Evolutionary conservation across 2,113 vertebrate species (phyloP), one percentile per base, ranked within the genome.

Genomic region (Onychostoma macrolepis): DNA sequence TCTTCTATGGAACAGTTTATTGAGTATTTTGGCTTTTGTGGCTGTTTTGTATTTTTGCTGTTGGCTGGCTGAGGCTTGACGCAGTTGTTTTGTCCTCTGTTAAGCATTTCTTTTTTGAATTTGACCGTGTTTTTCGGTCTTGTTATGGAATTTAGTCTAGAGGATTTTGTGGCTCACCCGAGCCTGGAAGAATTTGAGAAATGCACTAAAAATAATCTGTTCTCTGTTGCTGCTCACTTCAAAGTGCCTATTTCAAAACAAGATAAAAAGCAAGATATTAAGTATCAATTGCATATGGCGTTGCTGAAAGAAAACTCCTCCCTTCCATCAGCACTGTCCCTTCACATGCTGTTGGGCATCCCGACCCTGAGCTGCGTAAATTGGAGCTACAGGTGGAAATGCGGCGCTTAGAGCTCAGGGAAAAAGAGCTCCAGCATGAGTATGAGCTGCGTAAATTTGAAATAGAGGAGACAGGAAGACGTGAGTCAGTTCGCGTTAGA

Each of bases 11-110:
- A 48, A 48, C 12, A 48, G 3, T 48, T 48, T 2, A 13, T 48
- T 48, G 45, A 0, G 12, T 48, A 48, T 48, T 48, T 48, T 48
- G 45, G 45, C 45, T 48, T 48, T 3, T 48, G 45, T 48, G 12
- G 11, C 4, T 48, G 13, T 9, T 24, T 21, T 58, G 6, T 24
- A 58, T 58, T 58, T n/a, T 48, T 13, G 45, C 45, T 48, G 12
- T 48, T 48, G 21, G 56, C 8, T 58, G 56, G 21, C 7, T 58
- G 7, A 24, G 56, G 2, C 56, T 24, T 24, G 56, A 24, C 1
- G 1, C 56, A 0, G 56, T n/a, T 7, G 24, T 58, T 58, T 9
- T 24, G 21, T 9, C 19, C 3, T n/a, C 4, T 21, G 17, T 0
- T 13, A 48, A 12, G 0, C 0, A 13, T 48, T 45, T 45, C 4